Base-by-base conservation (phyloP, 1,140 invertebrate genomes). In the Drosophila trapezifrons region DNA sequence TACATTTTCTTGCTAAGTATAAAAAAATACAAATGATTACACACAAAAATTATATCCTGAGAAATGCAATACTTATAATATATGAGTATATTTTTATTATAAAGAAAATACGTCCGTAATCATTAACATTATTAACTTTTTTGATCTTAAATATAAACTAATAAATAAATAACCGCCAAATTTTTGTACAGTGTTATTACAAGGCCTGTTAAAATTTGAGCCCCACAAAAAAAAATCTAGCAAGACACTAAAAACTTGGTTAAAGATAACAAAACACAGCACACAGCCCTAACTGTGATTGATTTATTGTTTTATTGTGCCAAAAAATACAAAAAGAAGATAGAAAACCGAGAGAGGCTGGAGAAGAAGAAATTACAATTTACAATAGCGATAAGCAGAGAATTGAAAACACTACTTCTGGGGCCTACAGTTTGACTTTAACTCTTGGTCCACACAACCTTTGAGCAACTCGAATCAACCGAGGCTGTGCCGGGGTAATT, bases 291-390 rank as follows among this genome's bases (percentile, higher is more conserved):
- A 77, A 71, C 72, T 62, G 47, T 89, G 83, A 87, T 87, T 87
- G 83, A 87, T 87, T 87, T 87, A 87, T 87, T 84, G 84, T 78
- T 87, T 89, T 87, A 87, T 87, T 83, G 60, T 64, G 84, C 67
- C 22, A 80, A 83, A 84, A 80, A 73, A 46, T 45, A 38, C 49
- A 52, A 69, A 22, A 35, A 45, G 62, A 45, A 72, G 37, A 57
- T 54, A 62, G 71, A 63, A 76, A 63, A 18, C 18, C 12, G 32
- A 20, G 27, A 29, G 51, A 57, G 18, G 51, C 51, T 65, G 37
- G 35, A 49, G 42, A 20, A 35, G 29, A 35, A 52, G 35, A 71
- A 70, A 38, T 57, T 51, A 67, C 22, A 78, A 82, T 82, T 70
- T 47, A 87, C 76, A 80, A 87, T 64, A 43, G 22, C 79, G 69